Evolutionary conservation across 35 echinoderm and acorn worm species (phyloP).

Genomic region (Apostichopus californicus): DNA sequence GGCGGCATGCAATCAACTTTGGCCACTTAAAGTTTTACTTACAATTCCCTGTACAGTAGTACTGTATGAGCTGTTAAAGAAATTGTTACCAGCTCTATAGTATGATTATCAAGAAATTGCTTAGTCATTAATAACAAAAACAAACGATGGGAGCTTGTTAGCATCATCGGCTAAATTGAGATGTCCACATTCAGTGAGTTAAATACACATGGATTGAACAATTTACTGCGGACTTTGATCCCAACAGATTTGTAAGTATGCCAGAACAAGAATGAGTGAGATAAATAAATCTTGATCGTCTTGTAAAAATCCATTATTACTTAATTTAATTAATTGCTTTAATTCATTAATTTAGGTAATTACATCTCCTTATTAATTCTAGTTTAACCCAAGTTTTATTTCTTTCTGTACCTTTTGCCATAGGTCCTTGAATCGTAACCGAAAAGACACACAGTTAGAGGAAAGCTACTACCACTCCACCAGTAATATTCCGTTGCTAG

Average conservation of each 20-base stretch:
- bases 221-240: neutral
- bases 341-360: neutral
- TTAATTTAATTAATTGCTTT: neutral
- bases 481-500: slow-evolving; percentile 51
- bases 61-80: neutral
- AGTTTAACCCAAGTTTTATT: neutral
- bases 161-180: neutral
- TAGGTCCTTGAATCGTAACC: slow-evolving; percentile 30
- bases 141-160: neutral
- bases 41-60: neutral
- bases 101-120: neutral
- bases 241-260: neutral
- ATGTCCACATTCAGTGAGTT: neutral
- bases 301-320: neutral
- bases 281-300: no score
- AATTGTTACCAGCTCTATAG: neutral
- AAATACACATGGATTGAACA: neutral
- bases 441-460: slow-evolving; percentile 26
- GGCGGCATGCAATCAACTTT: neutral
- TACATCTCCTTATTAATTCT: neutral
- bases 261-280: no score
- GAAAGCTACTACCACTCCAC: slow-evolving; percentile 78
- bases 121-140: neutral
- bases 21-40: neutral
- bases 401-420: neutral